A percentile compares a stretch with the other conserved stretches of the same genome.
These are phyloP conservation scores for Hypotaenidia okinawae DNA, from an alignment of 2,797 vertebrate genomes.

Conservation along the genomic window DNA sequence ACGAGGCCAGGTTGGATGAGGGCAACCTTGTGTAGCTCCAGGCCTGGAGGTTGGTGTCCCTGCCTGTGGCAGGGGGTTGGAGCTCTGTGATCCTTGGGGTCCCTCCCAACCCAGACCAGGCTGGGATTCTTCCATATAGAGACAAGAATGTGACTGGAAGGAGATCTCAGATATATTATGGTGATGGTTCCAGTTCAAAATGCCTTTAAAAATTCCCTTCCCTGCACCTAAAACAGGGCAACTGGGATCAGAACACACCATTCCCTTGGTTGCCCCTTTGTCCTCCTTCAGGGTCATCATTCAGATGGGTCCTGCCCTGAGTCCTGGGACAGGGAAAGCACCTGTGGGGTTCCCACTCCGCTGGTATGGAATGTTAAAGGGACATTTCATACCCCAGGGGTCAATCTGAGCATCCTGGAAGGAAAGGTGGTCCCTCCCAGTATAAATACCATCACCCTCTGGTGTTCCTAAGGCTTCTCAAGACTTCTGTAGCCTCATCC, in stretches of 20 bases:
- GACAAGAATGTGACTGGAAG: no score
- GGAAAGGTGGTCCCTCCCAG: background rate
- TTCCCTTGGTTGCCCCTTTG: background rate
- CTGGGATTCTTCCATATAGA: no score
- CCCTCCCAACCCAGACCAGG: no score
- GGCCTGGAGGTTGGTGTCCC: no score
- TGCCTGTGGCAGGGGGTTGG: no score
- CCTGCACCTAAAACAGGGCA: background rate
- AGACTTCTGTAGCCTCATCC: background rate
- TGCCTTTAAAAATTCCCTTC: fast-evolving
- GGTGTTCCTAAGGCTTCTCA: background rate
- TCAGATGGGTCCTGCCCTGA: background rate
- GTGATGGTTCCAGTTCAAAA: background rate
- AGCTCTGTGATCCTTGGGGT: no score
- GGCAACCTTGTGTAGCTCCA: no score
- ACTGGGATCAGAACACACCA: background rate
- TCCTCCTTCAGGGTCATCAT: background rate
- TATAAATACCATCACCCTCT: background rate
- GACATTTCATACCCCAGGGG: background rate
- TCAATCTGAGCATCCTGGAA: background rate
- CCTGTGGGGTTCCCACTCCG: fast-evolving
- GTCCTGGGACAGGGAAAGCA: fast-evolving
- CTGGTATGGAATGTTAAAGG: background rate
- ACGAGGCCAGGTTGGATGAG: no score
- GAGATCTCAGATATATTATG: fast-evolving